These are phyloP conservation scores for Megastigmus dorsalis DNA, from an alignment of 2,888 invertebrate genomes.

Conservation along the genomic window DNA sequence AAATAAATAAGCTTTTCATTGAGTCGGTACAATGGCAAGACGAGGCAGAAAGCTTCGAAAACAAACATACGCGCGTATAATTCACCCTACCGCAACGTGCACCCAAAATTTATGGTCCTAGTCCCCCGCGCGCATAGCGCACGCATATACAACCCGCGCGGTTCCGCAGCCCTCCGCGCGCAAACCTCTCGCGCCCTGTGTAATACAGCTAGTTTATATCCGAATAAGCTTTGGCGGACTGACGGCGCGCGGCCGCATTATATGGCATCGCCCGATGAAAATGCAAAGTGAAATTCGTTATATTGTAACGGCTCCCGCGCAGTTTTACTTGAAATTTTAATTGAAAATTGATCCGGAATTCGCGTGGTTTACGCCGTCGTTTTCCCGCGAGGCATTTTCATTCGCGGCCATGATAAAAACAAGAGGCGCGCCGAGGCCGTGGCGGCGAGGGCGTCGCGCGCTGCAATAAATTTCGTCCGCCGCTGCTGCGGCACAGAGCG, in stretches of 20 bases:
- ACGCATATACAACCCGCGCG: too few relatives aligned
- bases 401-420: slow-evolving; percentile 35
- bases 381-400: too few relatives aligned
- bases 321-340: slow-evolving; percentile 39
- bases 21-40: too few relatives aligned
- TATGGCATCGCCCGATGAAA: slow-evolving; percentile 22
- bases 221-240: slow-evolving; percentile 22
- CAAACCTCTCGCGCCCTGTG: too few relatives aligned
- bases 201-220: slow-evolving; percentile 37
- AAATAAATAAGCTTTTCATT: too few relatives aligned
- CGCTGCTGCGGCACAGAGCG: not conserved
- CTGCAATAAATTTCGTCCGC: slow-evolving; percentile 32
- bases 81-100: slow-evolving; percentile 18
- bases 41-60: too few relatives aligned
- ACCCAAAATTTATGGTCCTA: slow-evolving; percentile 34
- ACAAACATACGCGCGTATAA: slow-evolving; percentile 25
- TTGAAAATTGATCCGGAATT: slow-evolving; percentile 33
- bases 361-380: not conserved
- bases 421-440: slow-evolving; percentile 3
- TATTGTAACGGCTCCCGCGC: not conserved
- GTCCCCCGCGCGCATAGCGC: too few relatives aligned
- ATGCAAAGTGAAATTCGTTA: slow-evolving; percentile 19
- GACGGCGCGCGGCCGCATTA: slow-evolving; percentile 8
- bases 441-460: not conserved
- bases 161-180: too few relatives aligned